Conservation (phyloP, 2,113 vertebrate genomes). For the Callorhinus ursinus region DNA sequence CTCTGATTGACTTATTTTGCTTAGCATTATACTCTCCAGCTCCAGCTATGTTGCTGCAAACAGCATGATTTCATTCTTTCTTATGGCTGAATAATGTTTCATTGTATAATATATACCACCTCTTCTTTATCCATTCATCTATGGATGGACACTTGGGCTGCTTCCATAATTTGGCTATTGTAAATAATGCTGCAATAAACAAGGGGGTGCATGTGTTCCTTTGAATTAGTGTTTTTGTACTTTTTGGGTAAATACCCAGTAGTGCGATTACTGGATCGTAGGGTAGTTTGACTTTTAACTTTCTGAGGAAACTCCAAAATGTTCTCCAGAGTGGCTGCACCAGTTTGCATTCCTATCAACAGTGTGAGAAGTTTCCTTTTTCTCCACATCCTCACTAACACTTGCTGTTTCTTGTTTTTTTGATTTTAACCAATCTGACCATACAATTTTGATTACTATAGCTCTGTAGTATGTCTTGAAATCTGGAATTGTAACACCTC, state of each 20-base stretch:
- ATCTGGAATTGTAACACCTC: background rate
- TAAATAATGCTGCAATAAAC: background rate
- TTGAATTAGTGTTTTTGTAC: background rate
- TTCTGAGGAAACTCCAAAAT: background rate
- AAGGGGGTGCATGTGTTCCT: background rate
- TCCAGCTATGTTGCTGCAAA: background rate
- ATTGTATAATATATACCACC: background rate
- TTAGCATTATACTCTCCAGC: background rate
- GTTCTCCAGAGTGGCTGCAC: background rate
- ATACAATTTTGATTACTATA: background rate
- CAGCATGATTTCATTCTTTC: background rate
- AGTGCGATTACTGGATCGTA: background rate
- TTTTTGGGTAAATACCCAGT: background rate
- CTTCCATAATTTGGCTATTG: background rate
- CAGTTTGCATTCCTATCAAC: background rate
- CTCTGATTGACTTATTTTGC: background rate
- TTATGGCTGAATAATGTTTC: background rate
- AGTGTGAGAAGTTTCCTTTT: background rate
- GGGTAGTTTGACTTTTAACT: background rate
- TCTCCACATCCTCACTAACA: background rate
- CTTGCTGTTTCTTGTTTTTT: background rate
- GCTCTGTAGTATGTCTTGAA: background rate
- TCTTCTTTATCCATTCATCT: background rate
- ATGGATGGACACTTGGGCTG: background rate
- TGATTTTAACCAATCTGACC: background rate